These are phyloP conservation scores for Xanthia icteritia DNA, from an alignment of 2,888 invertebrate species.

Conservation along the genomic window DNA sequence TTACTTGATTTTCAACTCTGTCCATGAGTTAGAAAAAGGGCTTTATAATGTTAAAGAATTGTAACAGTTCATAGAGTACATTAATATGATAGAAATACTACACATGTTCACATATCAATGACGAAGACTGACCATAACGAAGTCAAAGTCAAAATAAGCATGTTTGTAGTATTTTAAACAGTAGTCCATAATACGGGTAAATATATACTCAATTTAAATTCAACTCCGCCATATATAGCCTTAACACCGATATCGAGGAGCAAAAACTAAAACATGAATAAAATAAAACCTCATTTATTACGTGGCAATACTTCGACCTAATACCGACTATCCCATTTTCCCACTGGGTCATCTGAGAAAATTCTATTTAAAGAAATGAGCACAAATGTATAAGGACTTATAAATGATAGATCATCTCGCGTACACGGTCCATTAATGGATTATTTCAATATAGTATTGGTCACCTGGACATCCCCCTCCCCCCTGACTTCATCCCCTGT, in stretches of 20 bases:
- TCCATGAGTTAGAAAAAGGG: not conserved
- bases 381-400: slow-evolving; percentile 37
- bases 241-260: slow-evolving; percentile 38
- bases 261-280: slow-evolving; percentile 48
- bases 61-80: not conserved
- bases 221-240: slow-evolving; percentile 27
- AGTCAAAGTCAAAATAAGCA: not conserved
- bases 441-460: slow-evolving; percentile 67
- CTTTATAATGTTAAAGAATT: not conserved
- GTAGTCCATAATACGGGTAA: slow-evolving; percentile 1
- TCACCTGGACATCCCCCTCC: slow-evolving; percentile 62
- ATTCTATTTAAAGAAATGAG: slow-evolving; percentile 51
- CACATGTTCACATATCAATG: slow-evolving; percentile 14
- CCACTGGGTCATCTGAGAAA: slow-evolving; percentile 45
- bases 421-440: slow-evolving; percentile 61
- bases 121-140: slow-evolving; percentile 9
- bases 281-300: slow-evolving; percentile 36
- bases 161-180: slow-evolving; percentile 14
- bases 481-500: slow-evolving; percentile 62
- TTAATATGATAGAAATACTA: not conserved
- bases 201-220: slow-evolving; percentile 40
- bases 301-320: slow-evolving; percentile 25
- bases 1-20: not conserved
- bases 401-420: slow-evolving; percentile 60
- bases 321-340: slow-evolving; percentile 43